Conservation (phyloP, 2,797 vertebrate species). For the Salarias fasciatus region DNA sequence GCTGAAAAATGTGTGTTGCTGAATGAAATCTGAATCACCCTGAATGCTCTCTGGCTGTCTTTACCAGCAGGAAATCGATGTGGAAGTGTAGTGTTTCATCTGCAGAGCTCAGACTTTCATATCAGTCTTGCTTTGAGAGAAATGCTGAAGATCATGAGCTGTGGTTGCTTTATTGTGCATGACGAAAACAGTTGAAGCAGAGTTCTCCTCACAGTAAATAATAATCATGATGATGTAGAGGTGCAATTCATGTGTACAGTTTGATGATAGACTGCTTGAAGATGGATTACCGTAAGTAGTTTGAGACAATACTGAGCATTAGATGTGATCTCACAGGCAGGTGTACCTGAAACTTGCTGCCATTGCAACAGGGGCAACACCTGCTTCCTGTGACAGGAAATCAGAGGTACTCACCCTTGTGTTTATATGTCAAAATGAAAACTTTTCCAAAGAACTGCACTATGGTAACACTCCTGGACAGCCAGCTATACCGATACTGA, state of each 20-base stretch:
- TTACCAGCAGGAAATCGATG: conserved; percentile 8
- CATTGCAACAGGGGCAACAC: neutral
- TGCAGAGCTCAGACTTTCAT: conserved; percentile 13
- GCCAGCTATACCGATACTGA: neutral
- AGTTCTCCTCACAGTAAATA: conserved; percentile 9
- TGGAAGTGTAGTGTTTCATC: conserved; percentile 23
- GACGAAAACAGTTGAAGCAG: conserved; percentile 6
- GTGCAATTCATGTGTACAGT: neutral
- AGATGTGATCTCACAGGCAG: too few relatives aligned
- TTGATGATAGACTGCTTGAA: neutral
- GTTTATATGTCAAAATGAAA: neutral
- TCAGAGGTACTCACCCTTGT: neutral
- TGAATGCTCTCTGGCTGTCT: conserved; percentile 7
- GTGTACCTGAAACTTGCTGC: neutral
- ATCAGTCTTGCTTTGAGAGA: neutral
- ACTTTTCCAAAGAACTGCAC: too few relatives aligned
- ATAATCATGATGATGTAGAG: neutral
- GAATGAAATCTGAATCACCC: conserved; percentile 27
- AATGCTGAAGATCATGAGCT: conserved; percentile 15
- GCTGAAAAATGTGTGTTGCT: conserved; percentile 1
- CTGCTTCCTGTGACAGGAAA: conserved; percentile 33
- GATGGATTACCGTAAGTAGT: too few relatives aligned
- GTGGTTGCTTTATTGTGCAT: conserved; percentile 14
- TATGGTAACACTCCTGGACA: too few relatives aligned
- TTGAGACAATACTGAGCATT: too few relatives aligned